phyloP scores from a whole-genome alignment of 2,888 invertebrate genomes.

The Drosophila multiciliata region DNA sequence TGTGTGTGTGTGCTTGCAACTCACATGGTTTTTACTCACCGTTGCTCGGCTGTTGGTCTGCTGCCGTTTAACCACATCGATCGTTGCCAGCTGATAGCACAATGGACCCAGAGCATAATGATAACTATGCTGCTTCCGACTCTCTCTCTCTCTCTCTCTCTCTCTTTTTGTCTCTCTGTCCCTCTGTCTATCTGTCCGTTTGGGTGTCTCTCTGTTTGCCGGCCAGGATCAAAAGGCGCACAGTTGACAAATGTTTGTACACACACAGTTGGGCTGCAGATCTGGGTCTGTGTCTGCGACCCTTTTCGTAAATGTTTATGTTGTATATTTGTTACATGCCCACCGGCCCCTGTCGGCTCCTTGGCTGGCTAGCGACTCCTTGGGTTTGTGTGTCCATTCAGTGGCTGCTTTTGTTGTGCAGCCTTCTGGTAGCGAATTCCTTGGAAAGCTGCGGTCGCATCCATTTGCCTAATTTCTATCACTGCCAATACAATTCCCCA shows the following conservation, averaged over 20 bases:
- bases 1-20: neutral
- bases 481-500: conserved; percentile 73
- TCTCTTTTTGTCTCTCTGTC: conserved; percentile 21
- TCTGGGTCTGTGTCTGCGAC: conserved; percentile 53
- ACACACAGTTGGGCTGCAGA: conserved; percentile 34
- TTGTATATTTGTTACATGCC: conserved; percentile 64
- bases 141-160: conserved; percentile 43
- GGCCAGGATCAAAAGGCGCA: conserved; percentile 77
- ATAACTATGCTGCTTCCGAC: conserved; percentile 78
- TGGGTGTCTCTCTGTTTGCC: conserved; percentile 52
- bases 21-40: conserved; percentile 9
- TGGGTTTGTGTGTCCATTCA: conserved; percentile 49
- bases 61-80: conserved; percentile 73
- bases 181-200: conserved; percentile 21
- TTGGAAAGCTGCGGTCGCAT: conserved; percentile 63
- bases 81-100: conserved; percentile 77
- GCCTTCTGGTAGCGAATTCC: conserved; percentile 71
- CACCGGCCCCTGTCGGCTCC: conserved; percentile 52
- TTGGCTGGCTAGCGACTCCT: conserved; percentile 29
- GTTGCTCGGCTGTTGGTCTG: conserved; percentile 12
- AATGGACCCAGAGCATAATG: conserved; percentile 66
- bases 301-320: conserved; percentile 74
- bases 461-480: conserved; percentile 76
- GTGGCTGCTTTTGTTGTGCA: conserved; percentile 49
- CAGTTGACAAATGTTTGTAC: conserved; percentile 80